Conservation (phyloP, 2,888 invertebrate species). For the Beris morrisii region DNA sequence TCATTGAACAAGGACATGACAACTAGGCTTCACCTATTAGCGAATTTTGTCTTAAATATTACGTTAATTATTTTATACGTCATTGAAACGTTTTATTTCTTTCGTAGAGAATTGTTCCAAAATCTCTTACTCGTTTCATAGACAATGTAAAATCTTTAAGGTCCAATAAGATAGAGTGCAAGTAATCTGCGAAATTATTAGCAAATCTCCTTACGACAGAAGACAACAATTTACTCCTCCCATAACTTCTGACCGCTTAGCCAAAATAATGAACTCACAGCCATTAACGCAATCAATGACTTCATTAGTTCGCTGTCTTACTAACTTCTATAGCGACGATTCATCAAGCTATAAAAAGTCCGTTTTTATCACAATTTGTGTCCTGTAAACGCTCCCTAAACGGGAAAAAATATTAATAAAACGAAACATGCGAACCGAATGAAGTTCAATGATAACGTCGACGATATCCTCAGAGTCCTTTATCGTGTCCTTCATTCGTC, state of each 20-base stretch:
- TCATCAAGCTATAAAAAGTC: conserved; percentile 15
- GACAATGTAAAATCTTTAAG: too few relatives aligned
- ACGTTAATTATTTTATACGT: too few relatives aligned
- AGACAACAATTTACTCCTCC: neutral
- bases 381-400: conserved; percentile 7
- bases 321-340: neutral
- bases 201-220: too few relatives aligned
- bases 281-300: conserved; percentile 1
- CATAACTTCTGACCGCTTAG: neutral
- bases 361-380: conserved; percentile 25
- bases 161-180: too few relatives aligned
- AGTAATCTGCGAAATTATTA: too few relatives aligned
- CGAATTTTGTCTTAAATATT: too few relatives aligned
- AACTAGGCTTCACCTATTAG: too few relatives aligned
- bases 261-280: neutral
- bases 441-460: conserved; percentile 34
- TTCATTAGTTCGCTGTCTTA: conserved; percentile 10
- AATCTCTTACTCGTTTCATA: too few relatives aligned
- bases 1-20: too few relatives aligned
- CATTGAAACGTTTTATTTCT: too few relatives aligned
- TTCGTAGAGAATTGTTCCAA: too few relatives aligned
- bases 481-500: conserved; percentile 12
- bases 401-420: conserved; percentile 33
- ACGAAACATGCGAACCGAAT: conserved; percentile 36
- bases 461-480: neutral